Percentiles rank a stretch among this genome's conserved stretches.
These are phyloP conservation scores for Crepidodera aurea DNA, from an alignment of 2,888 invertebrate genomes.

Conservation along the genomic window DNA sequence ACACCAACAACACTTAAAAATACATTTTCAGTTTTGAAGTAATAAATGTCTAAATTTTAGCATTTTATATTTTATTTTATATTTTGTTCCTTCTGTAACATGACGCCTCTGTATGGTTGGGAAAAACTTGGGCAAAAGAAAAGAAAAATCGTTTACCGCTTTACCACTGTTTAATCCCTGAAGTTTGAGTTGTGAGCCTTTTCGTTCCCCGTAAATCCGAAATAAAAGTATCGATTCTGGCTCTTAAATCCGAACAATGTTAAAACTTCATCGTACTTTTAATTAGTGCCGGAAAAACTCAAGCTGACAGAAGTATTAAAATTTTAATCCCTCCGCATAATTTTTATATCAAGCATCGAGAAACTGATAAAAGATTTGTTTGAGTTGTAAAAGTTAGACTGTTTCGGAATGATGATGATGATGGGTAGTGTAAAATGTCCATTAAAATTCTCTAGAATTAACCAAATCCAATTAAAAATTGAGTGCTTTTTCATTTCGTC, in stretches of 20 bases:
- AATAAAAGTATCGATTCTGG: constrained; percentile 33
- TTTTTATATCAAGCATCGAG: constrained; percentile 56
- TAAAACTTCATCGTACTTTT: constrained; percentile 43
- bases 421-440: constrained; percentile 61
- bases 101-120: not conserved
- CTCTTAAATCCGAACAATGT: constrained; percentile 32
- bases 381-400: constrained; percentile 59
- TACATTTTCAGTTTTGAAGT: no score
- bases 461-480: constrained; percentile 65
- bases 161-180: constrained; percentile 51
- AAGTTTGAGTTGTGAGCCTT: constrained; percentile 20
- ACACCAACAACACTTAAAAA: no score
- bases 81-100: no score
- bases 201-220: constrained; percentile 14
- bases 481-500: constrained; percentile 63
- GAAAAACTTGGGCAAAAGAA: not conserved
- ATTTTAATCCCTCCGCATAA: constrained; percentile 57
- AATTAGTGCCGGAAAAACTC: constrained; percentile 49
- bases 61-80: no score
- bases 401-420: constrained; percentile 54
- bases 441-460: constrained; percentile 63
- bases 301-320: constrained; percentile 56
- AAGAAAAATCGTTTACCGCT: constrained; percentile 19
- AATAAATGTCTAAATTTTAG: no score
- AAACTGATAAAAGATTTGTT: constrained; percentile 60